phyloP scores from a whole-genome alignment of 2,797 vertebrate genomes.

The Semaprochilodus insignis region DNA sequence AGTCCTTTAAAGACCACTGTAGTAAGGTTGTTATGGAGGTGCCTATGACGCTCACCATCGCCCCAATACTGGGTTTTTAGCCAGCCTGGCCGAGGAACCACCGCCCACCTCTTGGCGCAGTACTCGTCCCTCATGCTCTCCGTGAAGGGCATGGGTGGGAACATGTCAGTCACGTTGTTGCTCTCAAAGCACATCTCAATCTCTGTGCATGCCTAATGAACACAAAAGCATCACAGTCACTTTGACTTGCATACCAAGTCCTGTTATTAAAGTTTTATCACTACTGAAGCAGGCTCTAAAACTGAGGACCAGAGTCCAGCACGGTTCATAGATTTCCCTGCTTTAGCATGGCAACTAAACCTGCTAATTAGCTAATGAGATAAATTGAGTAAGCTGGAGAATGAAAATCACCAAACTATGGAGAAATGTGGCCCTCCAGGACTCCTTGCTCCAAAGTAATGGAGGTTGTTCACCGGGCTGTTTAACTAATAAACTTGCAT shows the following conservation, averaged over 20 bases:
- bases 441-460: background rate
- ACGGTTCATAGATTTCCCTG: no score
- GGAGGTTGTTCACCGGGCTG: background rate
- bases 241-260: background rate
- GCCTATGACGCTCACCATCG: constrained; percentile 72
- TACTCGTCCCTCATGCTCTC: constrained; percentile 77
- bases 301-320: no score
- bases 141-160: constrained; percentile 85
- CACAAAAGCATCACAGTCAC: background rate
- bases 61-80: constrained; percentile 87
- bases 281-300: background rate
- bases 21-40: background rate
- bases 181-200: constrained; percentile 87
- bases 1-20: background rate
- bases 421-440: no score
- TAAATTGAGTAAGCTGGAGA: no score
- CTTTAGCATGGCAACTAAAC: no score
- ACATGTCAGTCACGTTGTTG: constrained; percentile 92
- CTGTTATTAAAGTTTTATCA: background rate
- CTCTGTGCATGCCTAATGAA: constrained; percentile 89
- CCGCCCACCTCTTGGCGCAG: constrained; percentile 85
- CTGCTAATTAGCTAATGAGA: no score
- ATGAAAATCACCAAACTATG: no score
- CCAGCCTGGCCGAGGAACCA: constrained; percentile 83
- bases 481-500: background rate